Conservation (phyloP, 2,113 vertebrate species). For the Pygoscelis antarcticus region DNA sequence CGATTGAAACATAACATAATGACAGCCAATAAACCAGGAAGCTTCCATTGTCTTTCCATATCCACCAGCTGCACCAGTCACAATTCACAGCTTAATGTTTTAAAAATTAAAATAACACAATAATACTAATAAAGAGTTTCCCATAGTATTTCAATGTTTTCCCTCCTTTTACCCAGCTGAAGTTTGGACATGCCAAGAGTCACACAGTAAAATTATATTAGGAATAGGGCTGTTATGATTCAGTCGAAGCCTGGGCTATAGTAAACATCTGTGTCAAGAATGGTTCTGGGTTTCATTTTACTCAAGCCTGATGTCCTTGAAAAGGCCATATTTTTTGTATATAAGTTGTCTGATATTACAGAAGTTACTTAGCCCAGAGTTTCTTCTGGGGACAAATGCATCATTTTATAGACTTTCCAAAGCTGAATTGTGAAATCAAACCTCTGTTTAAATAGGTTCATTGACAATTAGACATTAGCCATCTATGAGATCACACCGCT, state of each 20-base stretch:
- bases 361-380: background rate
- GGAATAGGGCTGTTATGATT: background rate
- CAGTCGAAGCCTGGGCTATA: background rate
- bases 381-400: background rate
- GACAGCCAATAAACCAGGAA: conserved; percentile 49
- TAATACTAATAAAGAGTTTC: background rate
- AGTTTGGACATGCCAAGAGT: background rate
- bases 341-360: background rate
- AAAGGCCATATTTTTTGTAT: background rate
- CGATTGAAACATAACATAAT: conserved; percentile 46
- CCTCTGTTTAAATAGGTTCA: background rate
- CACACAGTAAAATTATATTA: background rate
- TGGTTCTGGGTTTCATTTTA: background rate
- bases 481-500: rapidly evolving
- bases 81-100: conserved; percentile 29
- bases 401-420: background rate
- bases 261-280: background rate
- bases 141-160: background rate
- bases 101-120: conserved; percentile 5
- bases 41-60: conserved; percentile 54
- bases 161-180: background rate
- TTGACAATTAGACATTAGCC: background rate
- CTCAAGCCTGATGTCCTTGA: background rate
- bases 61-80: conserved; percentile 45
- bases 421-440: background rate